phyloP scores from a whole-genome alignment of 2,113 vertebrate species.

The Holacanthus passer region DNA sequence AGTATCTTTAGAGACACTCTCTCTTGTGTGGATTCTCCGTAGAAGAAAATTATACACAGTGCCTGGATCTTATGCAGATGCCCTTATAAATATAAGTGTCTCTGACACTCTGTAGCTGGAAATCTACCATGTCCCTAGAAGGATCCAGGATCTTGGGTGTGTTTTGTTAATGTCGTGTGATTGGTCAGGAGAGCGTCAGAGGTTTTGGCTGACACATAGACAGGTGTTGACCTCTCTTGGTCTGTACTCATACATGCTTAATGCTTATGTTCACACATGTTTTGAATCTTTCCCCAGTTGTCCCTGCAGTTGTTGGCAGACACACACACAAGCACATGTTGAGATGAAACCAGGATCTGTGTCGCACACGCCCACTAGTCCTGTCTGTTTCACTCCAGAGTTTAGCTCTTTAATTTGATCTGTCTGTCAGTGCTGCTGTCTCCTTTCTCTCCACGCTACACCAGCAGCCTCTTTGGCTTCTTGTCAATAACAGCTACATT shows the following conservation, averaged over 20 bases:
- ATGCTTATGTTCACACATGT: neutral
- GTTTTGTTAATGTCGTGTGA: neutral
- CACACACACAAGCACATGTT: constrained; percentile 11
- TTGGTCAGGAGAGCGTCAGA: neutral
- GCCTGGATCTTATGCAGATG: neutral
- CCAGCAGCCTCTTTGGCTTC: constrained; percentile 27
- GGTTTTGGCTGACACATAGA: neutral
- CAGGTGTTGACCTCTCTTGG: neutral
- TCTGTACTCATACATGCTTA: neutral
- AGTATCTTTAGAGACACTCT: neutral
- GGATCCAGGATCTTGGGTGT: constrained; percentile 6
- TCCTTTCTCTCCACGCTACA: constrained; percentile 15
- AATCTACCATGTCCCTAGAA: neutral
- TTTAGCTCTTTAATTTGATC: constrained; percentile 43
- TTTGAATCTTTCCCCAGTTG: neutral
- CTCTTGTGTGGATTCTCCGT: neutral
- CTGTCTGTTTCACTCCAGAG: constrained; percentile 20
- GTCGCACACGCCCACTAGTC: constrained; percentile 10
- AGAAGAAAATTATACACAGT: neutral
- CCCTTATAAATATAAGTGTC: neutral
- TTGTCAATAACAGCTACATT: constrained; percentile 33
- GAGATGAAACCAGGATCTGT: constrained; percentile 13
- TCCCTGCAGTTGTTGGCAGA: neutral
- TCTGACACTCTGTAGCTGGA: neutral
- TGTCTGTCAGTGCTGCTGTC: constrained; percentile 11